Percentiles rank a stretch among this genome's conserved stretches.
These are phyloP conservation scores for Cisticola juncidis DNA, from an alignment of 2,113 vertebrate species.

Conservation along the genomic window DNA sequence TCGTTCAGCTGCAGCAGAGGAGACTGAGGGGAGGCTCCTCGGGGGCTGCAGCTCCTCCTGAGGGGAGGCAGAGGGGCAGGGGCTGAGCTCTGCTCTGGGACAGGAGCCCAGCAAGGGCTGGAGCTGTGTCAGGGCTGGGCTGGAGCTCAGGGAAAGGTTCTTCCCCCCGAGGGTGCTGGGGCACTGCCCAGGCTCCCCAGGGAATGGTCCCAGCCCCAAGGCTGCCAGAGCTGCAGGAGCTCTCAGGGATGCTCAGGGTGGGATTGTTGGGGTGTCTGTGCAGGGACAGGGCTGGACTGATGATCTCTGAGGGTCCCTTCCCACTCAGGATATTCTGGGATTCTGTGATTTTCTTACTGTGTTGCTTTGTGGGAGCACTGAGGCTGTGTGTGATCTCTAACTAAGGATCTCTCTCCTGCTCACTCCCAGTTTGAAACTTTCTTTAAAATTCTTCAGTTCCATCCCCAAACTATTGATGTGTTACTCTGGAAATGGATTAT, in stretches of 20 bases:
- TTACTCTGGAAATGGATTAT: background rate
- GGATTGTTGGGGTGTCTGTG: background rate
- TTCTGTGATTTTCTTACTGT: background rate
- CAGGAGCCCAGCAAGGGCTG: background rate
- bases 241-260: background rate
- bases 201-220: background rate
- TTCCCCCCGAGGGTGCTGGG: background rate
- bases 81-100: background rate
- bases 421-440: background rate
- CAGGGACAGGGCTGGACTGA: fast-evolving
- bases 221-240: background rate
- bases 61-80: background rate
- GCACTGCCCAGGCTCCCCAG: background rate
- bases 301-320: fast-evolving
- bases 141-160: background rate
- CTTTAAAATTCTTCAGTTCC: background rate
- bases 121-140: background rate
- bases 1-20: background rate
- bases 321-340: background rate
- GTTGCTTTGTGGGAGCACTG: background rate
- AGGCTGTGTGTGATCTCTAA: background rate
- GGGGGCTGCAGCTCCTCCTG: no score
- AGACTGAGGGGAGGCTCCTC: background rate
- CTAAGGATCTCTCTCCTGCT: background rate
- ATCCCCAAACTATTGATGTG: background rate